These are phyloP conservation scores for Rhogogaster chlorosoma DNA, from an alignment of 2,888 invertebrate genomes.

Conservation along the genomic window DNA sequence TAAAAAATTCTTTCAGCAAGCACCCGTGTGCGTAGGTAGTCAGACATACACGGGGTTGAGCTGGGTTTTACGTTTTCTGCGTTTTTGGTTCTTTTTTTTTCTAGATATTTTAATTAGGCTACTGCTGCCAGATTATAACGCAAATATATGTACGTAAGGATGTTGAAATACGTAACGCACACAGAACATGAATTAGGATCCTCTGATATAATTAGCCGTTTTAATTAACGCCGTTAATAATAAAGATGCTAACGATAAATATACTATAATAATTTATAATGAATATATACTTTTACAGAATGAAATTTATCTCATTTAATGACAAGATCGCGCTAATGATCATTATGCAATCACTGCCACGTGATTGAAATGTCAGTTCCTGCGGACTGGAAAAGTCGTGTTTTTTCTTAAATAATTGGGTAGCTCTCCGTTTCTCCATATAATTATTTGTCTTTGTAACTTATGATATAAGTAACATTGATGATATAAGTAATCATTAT, in stretches of 20 bases:
- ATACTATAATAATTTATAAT: not conserved
- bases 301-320: not conserved
- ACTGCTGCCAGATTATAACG: not conserved
- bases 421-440: not conserved
- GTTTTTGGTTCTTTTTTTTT: not conserved
- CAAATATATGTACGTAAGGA: not conserved
- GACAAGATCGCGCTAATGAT: not conserved
- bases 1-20: constrained; percentile 6
- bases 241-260: not conserved
- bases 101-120: not conserved
- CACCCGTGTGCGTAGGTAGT: not conserved
- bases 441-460: not conserved
- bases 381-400: not conserved
- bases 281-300: not conserved
- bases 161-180: not conserved
- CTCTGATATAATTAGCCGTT: not conserved
- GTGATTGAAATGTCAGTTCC: constrained; percentile 1
- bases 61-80: not conserved
- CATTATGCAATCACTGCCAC: not conserved
- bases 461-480: not conserved
- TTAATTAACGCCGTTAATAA: not conserved
- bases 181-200: not conserved
- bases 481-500: not conserved
- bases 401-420: not conserved
- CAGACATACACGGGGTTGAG: not conserved